phyloP scores from a whole-genome alignment of 2,797 vertebrate genomes.

The Spea hammondii region DNA sequence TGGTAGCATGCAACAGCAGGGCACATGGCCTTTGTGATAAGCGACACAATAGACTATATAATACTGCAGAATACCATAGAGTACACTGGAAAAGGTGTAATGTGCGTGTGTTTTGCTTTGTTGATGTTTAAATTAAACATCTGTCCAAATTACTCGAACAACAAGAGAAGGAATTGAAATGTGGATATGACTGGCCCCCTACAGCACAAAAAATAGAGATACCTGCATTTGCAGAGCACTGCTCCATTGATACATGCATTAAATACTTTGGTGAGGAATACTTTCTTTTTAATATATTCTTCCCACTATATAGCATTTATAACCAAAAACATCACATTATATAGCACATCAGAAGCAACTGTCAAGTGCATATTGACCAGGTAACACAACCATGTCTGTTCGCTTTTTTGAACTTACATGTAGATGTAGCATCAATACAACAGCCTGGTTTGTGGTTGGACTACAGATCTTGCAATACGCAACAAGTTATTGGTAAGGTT shows the following conservation, averaged over 20 bases:
- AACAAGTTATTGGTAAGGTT: too few species aligned
- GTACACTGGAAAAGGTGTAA: neutral
- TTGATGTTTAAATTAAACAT: conserved; percentile 57
- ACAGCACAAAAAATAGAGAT: neutral
- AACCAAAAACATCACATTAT: neutral
- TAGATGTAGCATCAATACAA: too few species aligned
- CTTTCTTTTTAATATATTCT: conserved; percentile 4
- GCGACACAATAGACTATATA: conserved; percentile 39
- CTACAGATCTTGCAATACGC: too few species aligned
- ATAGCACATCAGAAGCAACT: too few species aligned
- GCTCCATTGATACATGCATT: conserved; percentile 7
- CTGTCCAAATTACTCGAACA: conserved; percentile 18
- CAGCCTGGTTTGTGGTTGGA: too few species aligned
- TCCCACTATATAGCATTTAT: neutral
- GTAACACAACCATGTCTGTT: too few species aligned
- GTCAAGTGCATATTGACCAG: too few species aligned
- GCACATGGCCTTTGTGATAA: neutral
- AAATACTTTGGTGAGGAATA: neutral
- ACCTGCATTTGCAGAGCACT: conserved; percentile 11
- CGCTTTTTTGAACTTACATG: too few species aligned
- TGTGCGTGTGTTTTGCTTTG: neutral
- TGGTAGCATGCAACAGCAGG: conserved; percentile 33
- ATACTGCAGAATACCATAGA: conserved; percentile 50
- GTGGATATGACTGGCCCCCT: neutral
- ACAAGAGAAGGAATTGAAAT: conserved; percentile 29